Base-by-base conservation (phyloP, 2,888 invertebrate species). In the Carcina quercana region DNA sequence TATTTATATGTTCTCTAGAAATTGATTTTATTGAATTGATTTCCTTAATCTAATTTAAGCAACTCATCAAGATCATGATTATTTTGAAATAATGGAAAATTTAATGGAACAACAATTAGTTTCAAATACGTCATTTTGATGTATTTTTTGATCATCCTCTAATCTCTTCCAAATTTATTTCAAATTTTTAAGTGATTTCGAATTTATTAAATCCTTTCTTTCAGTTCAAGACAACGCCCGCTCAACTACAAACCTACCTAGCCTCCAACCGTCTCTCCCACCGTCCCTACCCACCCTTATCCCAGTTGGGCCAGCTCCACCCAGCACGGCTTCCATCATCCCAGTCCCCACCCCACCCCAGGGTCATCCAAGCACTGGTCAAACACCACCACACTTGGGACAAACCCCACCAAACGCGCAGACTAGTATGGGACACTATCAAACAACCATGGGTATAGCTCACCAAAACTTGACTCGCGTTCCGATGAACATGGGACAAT, bases 191-290 rank as follows among this genome's bases (percentile, higher is more conserved):
- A n/a, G n/a, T n/a, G n/a, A n/a, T n/a, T n/a, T n/a, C n/a, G n/a
- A n/a, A n/a, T n/a, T n/a, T n/a, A n/a, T n/a, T n/a, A n/a, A n/a
- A n/a, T n/a, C n/a, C n/a, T 36, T 35, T 8, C 29, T 60, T 70
- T 8, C 69, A 76, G 79, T 64, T 7, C 59, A 68, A 49, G 75
- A 75, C 55, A 59, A 62, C 47, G 47, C 61, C 15, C 59, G 56
- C 30, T 56, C 76, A 0, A 35, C 61, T 1, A 43, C 68, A 1
- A 52, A 26, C 35, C 36, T 62, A 5, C 63, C 68, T 3, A 47
- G 53, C 25, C 57, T 68, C 62, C 71, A 71, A 39, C 59, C 71
- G 1, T 38, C 64, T 1, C 45, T 68, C 3, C 69, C 70, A 0
- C 34, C 63, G 1, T 44, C 61, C 2, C 42, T 71, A 11, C 74